Conservation (phyloP, 2,888 invertebrate species). For the Hipparchia sbordonii region DNA sequence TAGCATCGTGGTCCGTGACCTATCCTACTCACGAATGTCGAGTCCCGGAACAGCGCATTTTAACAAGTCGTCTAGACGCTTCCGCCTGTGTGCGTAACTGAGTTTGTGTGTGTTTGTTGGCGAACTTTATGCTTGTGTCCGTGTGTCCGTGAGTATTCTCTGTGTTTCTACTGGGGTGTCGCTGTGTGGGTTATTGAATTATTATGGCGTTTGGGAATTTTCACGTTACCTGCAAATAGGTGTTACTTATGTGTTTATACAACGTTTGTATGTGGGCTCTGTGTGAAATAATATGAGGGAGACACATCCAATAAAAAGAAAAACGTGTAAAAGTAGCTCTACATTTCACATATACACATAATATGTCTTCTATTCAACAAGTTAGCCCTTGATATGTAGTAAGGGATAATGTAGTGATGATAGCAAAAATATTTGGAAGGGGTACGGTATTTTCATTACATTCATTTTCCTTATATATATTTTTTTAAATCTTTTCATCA, state of each 20-base stretch:
- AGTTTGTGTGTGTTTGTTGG: slow-evolving; percentile 46
- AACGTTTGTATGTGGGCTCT: neutral
- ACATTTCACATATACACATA: too few species aligned
- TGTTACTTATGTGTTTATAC: slow-evolving; percentile 19
- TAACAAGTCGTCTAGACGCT: slow-evolving; percentile 79
- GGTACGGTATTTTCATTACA: too few species aligned
- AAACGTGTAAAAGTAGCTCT: too few species aligned
- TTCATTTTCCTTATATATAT: too few species aligned
- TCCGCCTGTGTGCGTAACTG: slow-evolving; percentile 53
- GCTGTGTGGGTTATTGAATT: slow-evolving; percentile 39
- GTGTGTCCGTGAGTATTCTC: slow-evolving; percentile 42
- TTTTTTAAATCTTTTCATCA: neutral
- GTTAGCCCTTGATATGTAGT: neutral
- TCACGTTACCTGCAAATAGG: slow-evolving; percentile 38
- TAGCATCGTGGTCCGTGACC: slow-evolving; percentile 76
- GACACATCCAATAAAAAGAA: neutral
- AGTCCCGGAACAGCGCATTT: slow-evolving; percentile 79
- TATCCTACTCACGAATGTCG: slow-evolving; percentile 82
- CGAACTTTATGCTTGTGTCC: slow-evolving; percentile 33
- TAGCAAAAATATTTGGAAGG: too few species aligned
- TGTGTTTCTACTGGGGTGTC: slow-evolving; percentile 10
- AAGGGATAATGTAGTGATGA: neutral
- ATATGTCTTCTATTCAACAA: too few species aligned
- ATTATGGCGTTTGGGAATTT: slow-evolving; percentile 43
- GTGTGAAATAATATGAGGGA: neutral